phyloP scores from a whole-genome alignment of 1,140 invertebrate species.

The Carposina sasakii region DNA sequence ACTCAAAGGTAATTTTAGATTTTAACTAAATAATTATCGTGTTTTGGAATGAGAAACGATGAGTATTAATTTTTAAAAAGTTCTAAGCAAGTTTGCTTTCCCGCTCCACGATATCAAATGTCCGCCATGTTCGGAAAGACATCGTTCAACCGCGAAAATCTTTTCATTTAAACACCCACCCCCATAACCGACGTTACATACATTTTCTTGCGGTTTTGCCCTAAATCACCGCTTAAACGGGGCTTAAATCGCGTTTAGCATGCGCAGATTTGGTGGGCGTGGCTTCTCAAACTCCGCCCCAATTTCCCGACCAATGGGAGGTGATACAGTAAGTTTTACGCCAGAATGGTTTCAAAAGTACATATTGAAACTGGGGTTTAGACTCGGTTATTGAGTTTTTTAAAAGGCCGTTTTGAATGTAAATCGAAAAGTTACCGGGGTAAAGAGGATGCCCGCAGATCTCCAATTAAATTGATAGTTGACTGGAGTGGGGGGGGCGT shows the following conservation, averaged over 20 bases:
- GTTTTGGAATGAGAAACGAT: no score
- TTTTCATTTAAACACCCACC: constrained; percentile 68
- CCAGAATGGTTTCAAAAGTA: constrained; percentile 55
- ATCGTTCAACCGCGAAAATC: constrained; percentile 61
- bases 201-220: constrained; percentile 70
- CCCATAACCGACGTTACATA: constrained; percentile 62
- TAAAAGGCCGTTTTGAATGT: constrained; percentile 71
- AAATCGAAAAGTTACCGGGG: constrained; percentile 70
- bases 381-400: constrained; percentile 68
- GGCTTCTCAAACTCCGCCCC: constrained; percentile 44
- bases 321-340: constrained; percentile 41
- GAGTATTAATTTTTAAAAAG: no score
- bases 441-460: constrained; percentile 60
- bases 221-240: constrained; percentile 71
- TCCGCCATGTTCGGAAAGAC: constrained; percentile 60
- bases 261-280: constrained; percentile 50
- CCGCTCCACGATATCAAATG: constrained; percentile 55
- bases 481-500: neutral
- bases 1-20: no score
- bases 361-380: constrained; percentile 56
- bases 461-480: constrained; percentile 70
- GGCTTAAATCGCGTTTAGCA: constrained; percentile 67
- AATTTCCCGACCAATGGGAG: constrained; percentile 34
- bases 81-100: no score
- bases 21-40: no score